Evolutionary conservation across 2,113 vertebrate genomes (phyloP).

Genomic region (Phalacrocorax aristotelis): DNA sequence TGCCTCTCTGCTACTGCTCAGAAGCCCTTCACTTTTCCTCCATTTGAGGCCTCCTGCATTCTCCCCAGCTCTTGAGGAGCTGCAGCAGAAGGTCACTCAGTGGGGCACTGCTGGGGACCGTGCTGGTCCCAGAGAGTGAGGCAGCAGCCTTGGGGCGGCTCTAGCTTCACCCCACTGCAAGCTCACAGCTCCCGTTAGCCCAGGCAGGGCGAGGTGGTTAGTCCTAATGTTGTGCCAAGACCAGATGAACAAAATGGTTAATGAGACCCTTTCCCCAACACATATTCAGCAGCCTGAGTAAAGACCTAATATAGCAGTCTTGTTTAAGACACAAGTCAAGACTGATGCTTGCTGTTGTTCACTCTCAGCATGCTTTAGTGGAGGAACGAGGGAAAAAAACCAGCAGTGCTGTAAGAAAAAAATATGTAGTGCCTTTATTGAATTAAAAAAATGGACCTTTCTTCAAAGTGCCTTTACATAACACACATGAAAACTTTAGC

Average conservation of each 20-base stretch:
- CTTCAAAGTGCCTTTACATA: not conserved
- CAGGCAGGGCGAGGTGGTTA: not conserved
- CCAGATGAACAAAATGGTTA: not conserved
- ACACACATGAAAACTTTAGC: not conserved
- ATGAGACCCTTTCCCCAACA: not conserved
- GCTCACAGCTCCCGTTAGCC: not conserved
- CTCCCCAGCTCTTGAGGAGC: not conserved
- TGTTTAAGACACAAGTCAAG: not conserved
- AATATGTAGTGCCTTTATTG: conserved; percentile 57
- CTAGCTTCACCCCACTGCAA: not conserved
- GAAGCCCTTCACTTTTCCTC: not conserved
- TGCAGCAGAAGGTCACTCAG: not conserved
- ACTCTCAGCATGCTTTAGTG: not conserved
- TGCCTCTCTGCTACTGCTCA: not conserved
- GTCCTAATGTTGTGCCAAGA: not conserved
- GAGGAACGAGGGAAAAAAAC: not conserved
- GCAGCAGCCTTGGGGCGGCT: not conserved
- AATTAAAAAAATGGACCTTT: not conserved
- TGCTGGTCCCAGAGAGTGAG: not conserved
- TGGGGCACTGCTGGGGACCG: not conserved
- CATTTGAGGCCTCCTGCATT: not conserved
- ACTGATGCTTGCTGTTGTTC: not conserved
- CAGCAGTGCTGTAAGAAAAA: not conserved
- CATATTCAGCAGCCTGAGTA: not conserved
- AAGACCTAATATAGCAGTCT: not conserved